Percentiles rank a stretch among this genome's conserved stretches.
phyloP scores from a whole-genome alignment of 2,888 invertebrate genomes.

The Drosophila acutilabella region DNA sequence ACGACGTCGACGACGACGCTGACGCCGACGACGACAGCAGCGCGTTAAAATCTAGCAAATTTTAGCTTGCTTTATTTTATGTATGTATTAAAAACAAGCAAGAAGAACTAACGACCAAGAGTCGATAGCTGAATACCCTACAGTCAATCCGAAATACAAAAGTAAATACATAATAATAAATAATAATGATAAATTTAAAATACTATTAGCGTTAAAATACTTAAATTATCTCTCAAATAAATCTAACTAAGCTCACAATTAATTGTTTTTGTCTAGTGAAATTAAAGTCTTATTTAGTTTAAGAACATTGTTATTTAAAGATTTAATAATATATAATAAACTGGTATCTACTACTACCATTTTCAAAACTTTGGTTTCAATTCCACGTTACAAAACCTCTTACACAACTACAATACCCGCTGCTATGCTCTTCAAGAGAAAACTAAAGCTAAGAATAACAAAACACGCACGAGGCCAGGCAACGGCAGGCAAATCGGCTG shows the following conservation, averaged over 20 bases:
- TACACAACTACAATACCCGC: not conserved
- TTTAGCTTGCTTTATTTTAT: conserved; percentile 55
- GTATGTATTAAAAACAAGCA: conserved; percentile 31
- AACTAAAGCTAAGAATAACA: conserved; percentile 36
- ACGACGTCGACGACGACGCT: not conserved
- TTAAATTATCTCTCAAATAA: no score
- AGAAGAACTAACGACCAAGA: not conserved
- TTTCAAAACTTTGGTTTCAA: no score
- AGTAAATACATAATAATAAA: not conserved
- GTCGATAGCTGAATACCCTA: conserved; percentile 10
- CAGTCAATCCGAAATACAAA: not conserved
- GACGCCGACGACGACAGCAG: conserved; percentile 28
- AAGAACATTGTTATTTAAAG: no score
- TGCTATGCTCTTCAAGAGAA: not conserved
- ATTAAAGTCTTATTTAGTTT: no score
- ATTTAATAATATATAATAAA: no score
- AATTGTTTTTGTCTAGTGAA: no score
- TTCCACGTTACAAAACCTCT: not conserved
- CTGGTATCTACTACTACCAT: no score
- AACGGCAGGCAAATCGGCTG: conserved; percentile 12
- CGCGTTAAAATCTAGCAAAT: conserved; percentile 63
- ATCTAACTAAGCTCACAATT: no score
- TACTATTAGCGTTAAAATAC: no score
- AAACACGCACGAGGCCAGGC: conserved; percentile 50
- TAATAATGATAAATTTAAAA: no score